Conservation (phyloP, 1,140 invertebrate genomes). For the Limonius californicus region DNA sequence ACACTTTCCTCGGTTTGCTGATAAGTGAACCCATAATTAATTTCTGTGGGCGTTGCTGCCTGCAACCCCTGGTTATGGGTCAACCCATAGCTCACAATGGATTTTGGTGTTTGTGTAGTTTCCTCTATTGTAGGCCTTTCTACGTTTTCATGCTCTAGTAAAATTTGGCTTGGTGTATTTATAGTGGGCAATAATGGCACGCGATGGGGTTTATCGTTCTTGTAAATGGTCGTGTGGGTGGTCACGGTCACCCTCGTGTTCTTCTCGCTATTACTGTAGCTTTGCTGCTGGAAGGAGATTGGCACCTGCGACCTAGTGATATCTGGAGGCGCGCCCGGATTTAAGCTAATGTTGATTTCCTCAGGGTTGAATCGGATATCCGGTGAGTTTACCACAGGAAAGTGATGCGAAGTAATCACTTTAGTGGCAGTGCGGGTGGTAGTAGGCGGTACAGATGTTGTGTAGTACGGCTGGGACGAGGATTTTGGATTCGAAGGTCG, state of each 20-base stretch:
- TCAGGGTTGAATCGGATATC: conserved; percentile 46
- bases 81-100: conserved; percentile 15
- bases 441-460: conserved; percentile 29
- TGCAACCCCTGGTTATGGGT: neutral
- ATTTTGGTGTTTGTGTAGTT: conserved; percentile 23
- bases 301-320: conserved; percentile 32
- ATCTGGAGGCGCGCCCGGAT: conserved; percentile 37
- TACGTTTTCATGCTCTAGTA: neutral
- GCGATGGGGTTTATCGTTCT: conserved; percentile 19
- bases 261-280: conserved; percentile 33
- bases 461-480: conserved; percentile 26
- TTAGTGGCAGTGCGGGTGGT: conserved; percentile 23
- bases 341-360: conserved; percentile 44
- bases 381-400: conserved; percentile 33
- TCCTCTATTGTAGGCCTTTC: conserved; percentile 16
- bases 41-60: conserved; percentile 18
- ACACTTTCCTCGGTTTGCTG: conserved; percentile 21
- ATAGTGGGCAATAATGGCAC: conserved; percentile 4
- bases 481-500: conserved; percentile 30
- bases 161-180: neutral
- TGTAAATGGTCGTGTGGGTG: conserved; percentile 27
- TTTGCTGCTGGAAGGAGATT: conserved; percentile 34
- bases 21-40: conserved; percentile 32
- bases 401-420: conserved; percentile 34
- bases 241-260: conserved; percentile 32